phyloP scores from a whole-genome alignment of 2,797 vertebrate species.

The Chaenodraco wilsoni region DNA sequence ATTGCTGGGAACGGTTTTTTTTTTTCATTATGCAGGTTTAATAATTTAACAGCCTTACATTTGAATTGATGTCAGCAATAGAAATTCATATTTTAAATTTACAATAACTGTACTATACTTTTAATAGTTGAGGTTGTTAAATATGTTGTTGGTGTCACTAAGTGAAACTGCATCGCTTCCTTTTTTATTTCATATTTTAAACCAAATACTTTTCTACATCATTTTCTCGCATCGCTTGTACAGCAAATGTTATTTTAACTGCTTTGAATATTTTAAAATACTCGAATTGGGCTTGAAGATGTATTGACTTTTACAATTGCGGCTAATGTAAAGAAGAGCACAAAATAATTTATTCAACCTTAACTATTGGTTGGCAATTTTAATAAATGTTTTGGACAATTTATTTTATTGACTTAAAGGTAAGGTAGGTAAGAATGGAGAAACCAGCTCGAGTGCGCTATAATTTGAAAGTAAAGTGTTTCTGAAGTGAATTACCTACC shows the following conservation, averaged over 20 bases:
- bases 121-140: constrained; percentile 12
- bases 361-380: not conserved
- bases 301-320: constrained; percentile 22
- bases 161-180: constrained; percentile 26
- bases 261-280: constrained; percentile 38
- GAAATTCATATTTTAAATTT: constrained; percentile 26
- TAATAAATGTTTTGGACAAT: not conserved
- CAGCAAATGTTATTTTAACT: constrained; percentile 30
- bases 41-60: constrained; percentile 72
- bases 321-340: not conserved
- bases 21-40: constrained; percentile 69
- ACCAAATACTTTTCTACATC: constrained; percentile 41
- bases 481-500: too few species aligned
- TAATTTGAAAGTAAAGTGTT: too few species aligned
- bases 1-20: constrained; percentile 54
- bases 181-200: constrained; percentile 37
- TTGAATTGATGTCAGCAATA: constrained; percentile 77
- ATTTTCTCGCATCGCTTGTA: constrained; percentile 26
- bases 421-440: too few species aligned
- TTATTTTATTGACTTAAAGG: constrained; percentile 18
- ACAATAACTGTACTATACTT: constrained; percentile 16
- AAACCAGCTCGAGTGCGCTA: too few species aligned
- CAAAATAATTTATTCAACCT: constrained; percentile 7
- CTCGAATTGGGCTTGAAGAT: constrained; percentile 18
- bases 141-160: constrained; percentile 34